Evolutionary conservation across 1,140 invertebrate genomes (phyloP), one percentile per base, ranked within the genome.

Genomic region (Brachionus calyciflorus): DNA sequence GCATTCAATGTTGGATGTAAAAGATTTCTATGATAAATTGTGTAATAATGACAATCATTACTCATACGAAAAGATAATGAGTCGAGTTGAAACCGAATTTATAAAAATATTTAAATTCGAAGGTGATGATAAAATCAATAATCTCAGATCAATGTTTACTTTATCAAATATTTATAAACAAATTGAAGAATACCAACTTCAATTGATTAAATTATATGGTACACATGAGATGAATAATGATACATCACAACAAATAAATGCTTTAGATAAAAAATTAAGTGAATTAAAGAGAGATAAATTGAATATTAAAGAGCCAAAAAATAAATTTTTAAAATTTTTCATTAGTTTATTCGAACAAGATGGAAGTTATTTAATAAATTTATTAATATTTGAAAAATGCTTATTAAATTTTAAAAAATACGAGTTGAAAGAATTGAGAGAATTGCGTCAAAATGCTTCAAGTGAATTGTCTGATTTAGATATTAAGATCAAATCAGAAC

Each of bases 81-180:
- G 14, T 21, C 12, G 24, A 26, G 10, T 55, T 55, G 51, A 55
- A 26, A 24, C 12, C 3, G 51, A 55, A 55, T 55, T 55, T 55
- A 28, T 4, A 10, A 12, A 55, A 55, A 24, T 55, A 26, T 55
- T 55, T 26, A 26, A 26, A 12, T 21, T 26, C 14, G 24, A 55
- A 55, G 21, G 21, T 9, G 26, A 55, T 10, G 26, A 55, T 12
- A 55, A 28, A 28, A 28, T 28, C 1, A 28, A 28, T 55, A 28
- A 55, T 28, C 12, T 28, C 9, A 24, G 24, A n/a, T 55, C 53
- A 28, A 30, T 55, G 9, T 55, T 55, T 55, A n/a, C 24, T 1
- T 14, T 55, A 28, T 55, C 53, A 28, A 55, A 55, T 55, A 55
- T 55, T 55, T 55, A 55, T 12, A 55, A 55, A 55, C 7, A 55